phyloP scores from a whole-genome alignment of 2,797 vertebrate species.

The Hemibagrus guttatus region DNA sequence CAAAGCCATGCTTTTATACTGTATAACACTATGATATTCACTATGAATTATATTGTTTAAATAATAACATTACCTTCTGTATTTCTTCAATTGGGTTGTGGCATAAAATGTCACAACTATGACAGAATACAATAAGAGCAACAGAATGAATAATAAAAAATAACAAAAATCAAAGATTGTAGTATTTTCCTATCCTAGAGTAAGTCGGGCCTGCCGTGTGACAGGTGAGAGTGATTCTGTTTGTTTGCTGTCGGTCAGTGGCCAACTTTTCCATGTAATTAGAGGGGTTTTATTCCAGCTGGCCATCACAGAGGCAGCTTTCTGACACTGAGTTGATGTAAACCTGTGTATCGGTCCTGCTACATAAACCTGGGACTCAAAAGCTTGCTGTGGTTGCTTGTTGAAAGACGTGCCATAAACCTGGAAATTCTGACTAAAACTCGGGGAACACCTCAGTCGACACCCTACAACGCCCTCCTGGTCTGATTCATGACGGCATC shows the following conservation, averaged over 20 bases:
- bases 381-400: conserved; percentile 42
- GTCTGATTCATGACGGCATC: conserved; percentile 53
- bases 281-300: conserved; percentile 52
- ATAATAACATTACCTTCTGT: background rate
- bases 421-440: conserved; percentile 55
- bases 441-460: conserved; percentile 55
- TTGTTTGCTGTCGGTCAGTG: conserved; percentile 73
- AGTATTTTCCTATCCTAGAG: conserved; percentile 77
- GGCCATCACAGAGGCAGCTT: conserved; percentile 58
- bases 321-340: conserved; percentile 51
- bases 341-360: conserved; percentile 47
- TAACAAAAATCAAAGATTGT: conserved; percentile 43
- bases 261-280: conserved; percentile 69
- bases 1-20: background rate
- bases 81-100: background rate
- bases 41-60: too few relatives aligned
- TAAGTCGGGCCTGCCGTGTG: conserved; percentile 71
- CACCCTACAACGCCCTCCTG: conserved; percentile 41
- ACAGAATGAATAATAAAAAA: background rate
- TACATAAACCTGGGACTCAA: conserved; percentile 59
- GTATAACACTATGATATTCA: too few relatives aligned
- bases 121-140: background rate
- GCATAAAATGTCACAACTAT: background rate
- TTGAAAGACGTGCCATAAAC: conserved; percentile 36
- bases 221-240: conserved; percentile 80